These are phyloP conservation scores for Acrobasis consociella DNA, from an alignment of 2,888 invertebrate genomes.

Conservation along the genomic window DNA sequence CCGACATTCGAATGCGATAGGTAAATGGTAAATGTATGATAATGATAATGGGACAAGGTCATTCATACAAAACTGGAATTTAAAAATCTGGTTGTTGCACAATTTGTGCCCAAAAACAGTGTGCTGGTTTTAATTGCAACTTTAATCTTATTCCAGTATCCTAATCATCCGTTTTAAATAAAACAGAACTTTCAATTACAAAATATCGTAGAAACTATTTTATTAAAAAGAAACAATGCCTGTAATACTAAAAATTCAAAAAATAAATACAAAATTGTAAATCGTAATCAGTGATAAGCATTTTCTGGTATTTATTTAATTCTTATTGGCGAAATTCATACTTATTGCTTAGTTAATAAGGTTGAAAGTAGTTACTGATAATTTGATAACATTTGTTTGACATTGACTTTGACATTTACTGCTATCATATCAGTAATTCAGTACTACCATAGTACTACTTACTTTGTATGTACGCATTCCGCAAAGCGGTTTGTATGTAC, in stretches of 20 bases:
- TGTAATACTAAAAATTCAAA: background rate
- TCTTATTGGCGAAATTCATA: background rate
- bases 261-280: background rate
- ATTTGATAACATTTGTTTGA: background rate
- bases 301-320: background rate
- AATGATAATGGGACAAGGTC: conserved; percentile 58
- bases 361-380: background rate
- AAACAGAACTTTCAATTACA: background rate
- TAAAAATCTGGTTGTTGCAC: conserved; percentile 29
- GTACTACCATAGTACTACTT: too few species aligned
- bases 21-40: conserved; percentile 54
- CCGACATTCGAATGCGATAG: conserved; percentile 51
- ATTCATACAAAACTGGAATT: conserved; percentile 40
- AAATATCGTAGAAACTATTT: background rate
- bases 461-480: too few species aligned
- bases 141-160: background rate
- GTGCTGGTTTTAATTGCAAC: background rate
- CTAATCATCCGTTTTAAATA: background rate
- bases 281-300: background rate
- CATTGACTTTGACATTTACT: conserved; percentile 1
- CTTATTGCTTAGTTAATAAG: background rate
- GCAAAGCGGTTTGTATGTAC: too few species aligned
- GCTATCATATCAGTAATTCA: too few species aligned
- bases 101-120: background rate
- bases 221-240: background rate